Evolutionary conservation across 1,140 invertebrate genomes (phyloP).

Genomic region (Diachasma alloeum): DNA sequence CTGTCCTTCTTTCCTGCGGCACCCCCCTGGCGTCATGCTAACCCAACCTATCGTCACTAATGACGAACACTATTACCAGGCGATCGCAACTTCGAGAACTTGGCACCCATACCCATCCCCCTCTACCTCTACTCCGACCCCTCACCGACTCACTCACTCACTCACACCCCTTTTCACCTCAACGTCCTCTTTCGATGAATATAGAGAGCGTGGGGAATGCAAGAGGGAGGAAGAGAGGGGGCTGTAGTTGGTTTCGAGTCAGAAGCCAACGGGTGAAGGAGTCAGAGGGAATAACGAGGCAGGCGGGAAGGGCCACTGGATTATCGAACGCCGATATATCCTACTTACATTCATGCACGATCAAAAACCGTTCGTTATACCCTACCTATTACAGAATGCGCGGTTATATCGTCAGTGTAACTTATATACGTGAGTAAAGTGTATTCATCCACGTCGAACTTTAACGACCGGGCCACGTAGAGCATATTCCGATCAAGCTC

Average conservation of each 20-base stretch:
- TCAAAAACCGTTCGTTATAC: conserved; percentile 1
- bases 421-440: conserved; percentile 1
- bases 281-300: conserved; percentile 20
- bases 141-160: not conserved
- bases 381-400: not conserved
- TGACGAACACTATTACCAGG: conserved; percentile 50
- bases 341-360: conserved; percentile 1
- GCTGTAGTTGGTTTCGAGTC: not conserved
- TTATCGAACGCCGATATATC: conserved; percentile 1
- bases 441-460: not conserved
- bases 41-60: conserved; percentile 40
- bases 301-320: conserved; percentile 7
- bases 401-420: conserved; percentile 1
- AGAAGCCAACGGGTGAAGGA: not conserved
- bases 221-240: not conserved
- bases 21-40: conserved; percentile 32
- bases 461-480: not conserved
- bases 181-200: conserved; percentile 16
- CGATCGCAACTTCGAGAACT: conserved; percentile 51
- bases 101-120: conserved; percentile 5
- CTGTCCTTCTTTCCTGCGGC: conserved; percentile 47
- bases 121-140: not conserved
- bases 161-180: conserved; percentile 8
- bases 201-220: conserved; percentile 20
- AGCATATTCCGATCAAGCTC: not conserved